Percentiles rank a stretch among this genome's conserved stretches.
phyloP scores from a whole-genome alignment of 2,888 invertebrate genomes.

The Pachydiplax longipennis region DNA sequence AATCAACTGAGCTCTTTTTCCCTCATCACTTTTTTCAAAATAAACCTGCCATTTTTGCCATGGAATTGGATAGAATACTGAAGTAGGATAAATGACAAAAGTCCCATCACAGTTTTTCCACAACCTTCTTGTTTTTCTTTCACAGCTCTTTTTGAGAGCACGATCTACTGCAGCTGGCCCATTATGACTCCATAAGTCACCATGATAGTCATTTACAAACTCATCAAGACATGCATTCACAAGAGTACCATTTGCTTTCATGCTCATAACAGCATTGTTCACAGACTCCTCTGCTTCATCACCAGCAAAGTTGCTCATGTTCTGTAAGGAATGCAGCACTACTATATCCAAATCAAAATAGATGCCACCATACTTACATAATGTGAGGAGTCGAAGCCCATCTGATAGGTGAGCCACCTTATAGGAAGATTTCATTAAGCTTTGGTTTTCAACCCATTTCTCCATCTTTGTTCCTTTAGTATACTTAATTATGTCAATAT shows the following conservation, averaged over 20 bases:
- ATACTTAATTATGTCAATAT: not conserved
- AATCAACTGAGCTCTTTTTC: not conserved
- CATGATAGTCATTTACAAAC: not conserved
- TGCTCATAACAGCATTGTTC: not conserved
- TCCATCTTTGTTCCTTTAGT: not conserved
- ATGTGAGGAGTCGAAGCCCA: not conserved
- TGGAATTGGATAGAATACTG: not conserved
- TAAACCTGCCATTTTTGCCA: not conserved
- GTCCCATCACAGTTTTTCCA: not conserved
- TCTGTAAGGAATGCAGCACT: not conserved
- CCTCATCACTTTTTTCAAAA: not conserved
- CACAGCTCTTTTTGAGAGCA: not conserved
- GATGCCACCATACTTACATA: not conserved
- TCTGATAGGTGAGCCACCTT: not conserved
- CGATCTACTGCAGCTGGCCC: not conserved
- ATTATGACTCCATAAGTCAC: not conserved
- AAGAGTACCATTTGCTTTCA: not conserved
- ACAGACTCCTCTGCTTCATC: not conserved
- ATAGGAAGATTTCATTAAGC: not conserved
- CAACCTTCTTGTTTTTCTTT: not conserved
- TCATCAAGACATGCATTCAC: not conserved
- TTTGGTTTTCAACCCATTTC: not conserved
- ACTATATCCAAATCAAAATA: not conserved
- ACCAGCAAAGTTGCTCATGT: not conserved
- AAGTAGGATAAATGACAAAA: not conserved